A percentile compares a stretch with the other conserved stretches of the same genome.
These are phyloP conservation scores for Cardiocondyla obscurior DNA, from an alignment of 1,140 invertebrate genomes.

Conservation along the genomic window DNA sequence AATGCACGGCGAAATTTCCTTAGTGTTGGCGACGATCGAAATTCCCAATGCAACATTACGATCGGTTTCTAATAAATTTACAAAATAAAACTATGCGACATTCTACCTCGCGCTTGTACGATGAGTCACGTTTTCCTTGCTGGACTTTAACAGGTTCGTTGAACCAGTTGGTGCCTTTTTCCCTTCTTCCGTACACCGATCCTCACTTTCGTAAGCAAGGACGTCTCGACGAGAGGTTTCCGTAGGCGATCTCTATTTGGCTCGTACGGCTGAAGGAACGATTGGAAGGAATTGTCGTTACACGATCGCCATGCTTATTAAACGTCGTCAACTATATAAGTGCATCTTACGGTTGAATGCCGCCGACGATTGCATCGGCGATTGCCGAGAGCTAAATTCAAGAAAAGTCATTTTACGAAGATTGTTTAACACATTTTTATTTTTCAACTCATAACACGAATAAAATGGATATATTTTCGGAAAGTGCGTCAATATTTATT, in stretches of 20 bases:
- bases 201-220: background rate
- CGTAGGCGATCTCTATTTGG: conserved; percentile 5
- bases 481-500: background rate
- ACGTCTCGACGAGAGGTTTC: background rate
- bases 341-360: background rate
- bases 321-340: background rate
- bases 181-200: background rate
- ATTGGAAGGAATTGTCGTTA: background rate
- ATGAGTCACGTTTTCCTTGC: conserved; percentile 40
- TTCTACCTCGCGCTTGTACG: background rate
- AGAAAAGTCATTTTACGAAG: background rate
- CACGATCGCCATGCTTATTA: background rate
- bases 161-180: conserved; percentile 33
- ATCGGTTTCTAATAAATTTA: conserved; percentile 25
- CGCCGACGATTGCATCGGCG: background rate
- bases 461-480: background rate
- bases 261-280: conserved; percentile 4
- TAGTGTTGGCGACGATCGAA: background rate
- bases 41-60: background rate
- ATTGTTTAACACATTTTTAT: background rate
- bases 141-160: conserved; percentile 23
- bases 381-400: background rate
- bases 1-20: background rate
- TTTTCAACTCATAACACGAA: too few species aligned
- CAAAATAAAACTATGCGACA: conserved; percentile 33